Conservation (phyloP, 2,113 vertebrate species). For the Apaloderma vittatum region DNA sequence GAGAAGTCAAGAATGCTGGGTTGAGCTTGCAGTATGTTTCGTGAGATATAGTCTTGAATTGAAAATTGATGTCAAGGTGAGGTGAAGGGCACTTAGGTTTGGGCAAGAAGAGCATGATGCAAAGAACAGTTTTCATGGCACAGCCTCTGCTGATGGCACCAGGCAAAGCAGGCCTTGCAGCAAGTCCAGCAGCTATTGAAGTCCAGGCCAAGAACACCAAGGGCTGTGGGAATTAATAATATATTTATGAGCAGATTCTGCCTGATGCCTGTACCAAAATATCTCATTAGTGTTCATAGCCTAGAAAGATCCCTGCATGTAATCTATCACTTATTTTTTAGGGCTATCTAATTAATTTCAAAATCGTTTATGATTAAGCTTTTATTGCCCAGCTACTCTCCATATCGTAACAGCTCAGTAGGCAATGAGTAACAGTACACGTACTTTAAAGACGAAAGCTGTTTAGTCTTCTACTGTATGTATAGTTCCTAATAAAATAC, state of each 20-base stretch:
- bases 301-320: not conserved
- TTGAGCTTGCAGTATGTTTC: not conserved
- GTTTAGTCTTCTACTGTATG: not conserved
- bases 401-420: not conserved
- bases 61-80: conserved; percentile 20
- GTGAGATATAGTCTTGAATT: not conserved
- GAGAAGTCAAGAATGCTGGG: not conserved
- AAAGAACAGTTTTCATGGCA: not conserved
- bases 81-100: not conserved
- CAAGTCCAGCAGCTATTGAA: not conserved
- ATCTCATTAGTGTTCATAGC: conserved; percentile 11
- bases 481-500: not conserved
- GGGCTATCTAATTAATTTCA: conserved; percentile 23
- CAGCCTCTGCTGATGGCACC: not conserved
- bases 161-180: not conserved
- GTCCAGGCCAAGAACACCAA: not conserved
- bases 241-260: not conserved
- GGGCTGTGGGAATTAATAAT: not conserved
- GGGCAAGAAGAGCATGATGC: not conserved
- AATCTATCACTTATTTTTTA: not conserved
- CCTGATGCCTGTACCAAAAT: not conserved
- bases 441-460: not conserved
- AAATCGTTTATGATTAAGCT: conserved; percentile 43
- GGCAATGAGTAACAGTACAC: conserved; percentile 13
- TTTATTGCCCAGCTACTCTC: conserved; percentile 7